A percentile compares a stretch with the other conserved stretches of the same genome.
phyloP scores from a whole-genome alignment of 2,797 vertebrate species.

The Periparus ater region DNA sequence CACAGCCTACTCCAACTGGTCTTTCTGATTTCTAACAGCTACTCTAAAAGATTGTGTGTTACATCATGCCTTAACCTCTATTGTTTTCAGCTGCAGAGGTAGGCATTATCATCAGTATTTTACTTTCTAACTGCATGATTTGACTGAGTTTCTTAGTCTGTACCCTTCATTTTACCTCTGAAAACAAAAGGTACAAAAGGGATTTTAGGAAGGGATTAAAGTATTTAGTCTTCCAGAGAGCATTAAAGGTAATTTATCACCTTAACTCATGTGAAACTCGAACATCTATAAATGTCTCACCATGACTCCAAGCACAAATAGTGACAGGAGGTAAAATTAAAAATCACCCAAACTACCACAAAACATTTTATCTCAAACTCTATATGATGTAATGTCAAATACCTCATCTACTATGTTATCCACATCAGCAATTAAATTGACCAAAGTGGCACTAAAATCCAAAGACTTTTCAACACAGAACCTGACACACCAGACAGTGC shows the following conservation, averaged over 20 bases:
- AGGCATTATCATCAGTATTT: not conserved
- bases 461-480: not conserved
- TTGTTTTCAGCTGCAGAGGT: not conserved
- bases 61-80: not conserved
- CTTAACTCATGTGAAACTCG: conserved; percentile 22
- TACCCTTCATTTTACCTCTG: conserved; percentile 10
- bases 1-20: not conserved
- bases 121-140: not conserved
- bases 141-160: not conserved
- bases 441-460: not conserved
- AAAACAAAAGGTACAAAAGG: conserved; percentile 2
- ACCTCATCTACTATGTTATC: not conserved
- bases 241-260: conserved; percentile 7
- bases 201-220: conserved; percentile 42
- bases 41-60: not conserved
- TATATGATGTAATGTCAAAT: not conserved
- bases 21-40: not conserved
- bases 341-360: not conserved
- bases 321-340: conserved; percentile 1
- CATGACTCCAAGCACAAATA: not conserved
- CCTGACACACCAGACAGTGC: not conserved
- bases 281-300: conserved; percentile 18
- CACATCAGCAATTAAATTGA: not conserved
- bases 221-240: conserved; percentile 25
- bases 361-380: not conserved